Conservation (phyloP, 2,797 vertebrate genomes). For the Eidolon dupreanum region DNA sequence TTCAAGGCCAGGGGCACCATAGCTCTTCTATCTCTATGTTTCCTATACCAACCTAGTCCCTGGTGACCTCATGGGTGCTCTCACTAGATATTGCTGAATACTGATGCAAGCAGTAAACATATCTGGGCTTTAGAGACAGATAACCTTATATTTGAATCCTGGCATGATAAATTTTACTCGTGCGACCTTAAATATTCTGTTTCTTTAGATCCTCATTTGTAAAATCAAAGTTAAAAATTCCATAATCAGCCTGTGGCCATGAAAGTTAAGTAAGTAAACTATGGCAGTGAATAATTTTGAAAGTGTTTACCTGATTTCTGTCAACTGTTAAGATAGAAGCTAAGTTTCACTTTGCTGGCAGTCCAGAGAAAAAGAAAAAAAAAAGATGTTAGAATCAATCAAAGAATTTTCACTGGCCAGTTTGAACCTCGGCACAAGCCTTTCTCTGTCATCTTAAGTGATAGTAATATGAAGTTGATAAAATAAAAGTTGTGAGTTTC, state of each 20-base stretch:
- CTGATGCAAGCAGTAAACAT: background rate
- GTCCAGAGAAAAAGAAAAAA: background rate
- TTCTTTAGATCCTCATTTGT: background rate
- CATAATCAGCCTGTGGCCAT: background rate
- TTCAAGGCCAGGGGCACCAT: background rate
- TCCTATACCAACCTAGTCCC: background rate
- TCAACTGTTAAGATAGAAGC: background rate
- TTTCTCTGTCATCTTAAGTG: background rate
- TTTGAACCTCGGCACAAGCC: background rate
- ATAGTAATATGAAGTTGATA: background rate
- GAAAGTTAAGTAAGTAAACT: background rate
- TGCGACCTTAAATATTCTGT: background rate
- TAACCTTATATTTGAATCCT: background rate
- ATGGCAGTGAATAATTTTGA: background rate
- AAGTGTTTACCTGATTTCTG: background rate
- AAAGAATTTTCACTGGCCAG: background rate
- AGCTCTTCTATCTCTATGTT: background rate
- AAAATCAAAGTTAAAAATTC: conserved; percentile 14
- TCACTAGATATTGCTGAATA: background rate
- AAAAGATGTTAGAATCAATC: background rate
- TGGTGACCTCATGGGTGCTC: background rate
- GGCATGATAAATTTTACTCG: background rate
- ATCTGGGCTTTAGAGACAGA: background rate
- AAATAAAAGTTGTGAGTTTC: background rate
- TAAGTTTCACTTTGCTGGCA: background rate